These are phyloP conservation scores for Centropristis striata DNA, from an alignment of 2,113 vertebrate genomes.

Conservation along the genomic window DNA sequence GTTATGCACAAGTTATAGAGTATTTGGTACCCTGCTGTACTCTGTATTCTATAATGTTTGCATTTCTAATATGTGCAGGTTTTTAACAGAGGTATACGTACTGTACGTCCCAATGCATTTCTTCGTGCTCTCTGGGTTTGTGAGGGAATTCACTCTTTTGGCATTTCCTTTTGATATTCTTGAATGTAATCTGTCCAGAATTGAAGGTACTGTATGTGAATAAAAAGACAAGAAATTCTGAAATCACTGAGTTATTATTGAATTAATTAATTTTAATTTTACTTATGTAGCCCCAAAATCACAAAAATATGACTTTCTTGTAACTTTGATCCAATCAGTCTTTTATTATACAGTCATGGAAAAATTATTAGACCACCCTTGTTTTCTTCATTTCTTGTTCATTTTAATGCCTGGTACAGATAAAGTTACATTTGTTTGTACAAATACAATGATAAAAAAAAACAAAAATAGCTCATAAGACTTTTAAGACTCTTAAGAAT, in stretches of 20 bases:
- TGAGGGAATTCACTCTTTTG: slow-evolving; percentile 47
- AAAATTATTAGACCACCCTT: no score
- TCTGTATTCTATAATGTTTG: slow-evolving; percentile 74
- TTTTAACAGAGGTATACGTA: slow-evolving; percentile 66
- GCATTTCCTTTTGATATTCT: slow-evolving; percentile 80
- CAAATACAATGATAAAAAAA: no score
- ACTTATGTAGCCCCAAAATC: no score
- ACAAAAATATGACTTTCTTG: no score
- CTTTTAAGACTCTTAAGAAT: no score
- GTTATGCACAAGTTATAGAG: slow-evolving; percentile 67
- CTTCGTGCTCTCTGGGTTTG: slow-evolving; percentile 49
- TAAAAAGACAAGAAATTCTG: slow-evolving; percentile 60
- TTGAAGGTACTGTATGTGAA: slow-evolving; percentile 77
- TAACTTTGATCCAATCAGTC: no score
- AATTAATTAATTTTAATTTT: not conserved
- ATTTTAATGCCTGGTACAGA: no score
- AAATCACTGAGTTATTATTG: not conserved
- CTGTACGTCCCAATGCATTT: slow-evolving; percentile 67
- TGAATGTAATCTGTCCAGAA: slow-evolving; percentile 77
- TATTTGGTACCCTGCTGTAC: slow-evolving; percentile 57
- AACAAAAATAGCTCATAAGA: no score
- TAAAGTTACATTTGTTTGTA: no score
- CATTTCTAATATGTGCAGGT: slow-evolving; percentile 65
- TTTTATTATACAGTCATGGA: no score
- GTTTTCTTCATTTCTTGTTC: no score